Evolutionary conservation across 2,888 invertebrate species (phyloP), one percentile per base, ranked within the genome.

Genomic region (Hirtodrosophila cameraria): DNA sequence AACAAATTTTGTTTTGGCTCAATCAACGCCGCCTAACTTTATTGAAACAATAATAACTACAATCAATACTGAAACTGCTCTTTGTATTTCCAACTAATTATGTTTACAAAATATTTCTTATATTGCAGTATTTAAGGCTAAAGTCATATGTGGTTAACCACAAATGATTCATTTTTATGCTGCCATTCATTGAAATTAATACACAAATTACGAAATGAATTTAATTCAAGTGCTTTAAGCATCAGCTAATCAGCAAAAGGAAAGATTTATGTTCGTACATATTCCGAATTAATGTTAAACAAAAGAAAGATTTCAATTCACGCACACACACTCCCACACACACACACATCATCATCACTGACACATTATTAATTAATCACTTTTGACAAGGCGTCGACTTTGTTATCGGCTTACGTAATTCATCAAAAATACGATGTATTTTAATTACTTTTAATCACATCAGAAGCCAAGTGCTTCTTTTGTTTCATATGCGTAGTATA

Each of bases 361-460:
- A 9, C 48, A 54, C 52, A 57, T 35, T 42, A 49, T 57, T 66
- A 81, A 86, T 80, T 80, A 85, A 86, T 87, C 70, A 69, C 49
- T 45, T 77, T 20, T 69, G 52, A 57, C 43, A 52, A 31, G 43
- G 11, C 49, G 46, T 41, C 62, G 39, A 53, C 69, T 64, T 57
- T 45, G 57, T 48, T 69, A 61, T 45, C 60, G 48, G 55, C 60
- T 66, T 53, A 12, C 30, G 43, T 46, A 62, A 77, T 77, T 64
- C 59, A 66, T 63, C 77, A 60, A 45, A 61, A 54, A 46, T 49
- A 38, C 46, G 35, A 9, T 28, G 49, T 20, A 60, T 61, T 86
- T 86, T 84, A 80, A 80, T 80, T 87, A 80, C 85, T 64, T 81
- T 63, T 81, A 73, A 81, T 69, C 50, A 61, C 64, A 67, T 59